These are phyloP conservation scores for Drosophila hydei DNA, from an alignment of 1,140 invertebrate species.

Conservation along the genomic window DNA sequence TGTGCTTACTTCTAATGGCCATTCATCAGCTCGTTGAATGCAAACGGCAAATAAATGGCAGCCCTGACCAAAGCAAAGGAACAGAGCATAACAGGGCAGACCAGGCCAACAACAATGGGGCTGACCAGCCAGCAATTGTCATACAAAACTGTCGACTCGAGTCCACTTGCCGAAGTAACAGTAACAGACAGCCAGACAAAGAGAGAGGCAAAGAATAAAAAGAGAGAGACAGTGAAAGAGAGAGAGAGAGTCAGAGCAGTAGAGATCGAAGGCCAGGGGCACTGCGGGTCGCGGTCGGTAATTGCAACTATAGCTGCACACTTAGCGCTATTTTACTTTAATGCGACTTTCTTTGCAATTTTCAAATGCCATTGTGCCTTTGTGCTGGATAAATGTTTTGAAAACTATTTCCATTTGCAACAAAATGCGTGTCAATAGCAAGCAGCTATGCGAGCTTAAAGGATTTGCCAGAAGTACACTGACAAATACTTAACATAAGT, in stretches of 20 bases:
- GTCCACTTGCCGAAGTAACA: constrained; percentile 16
- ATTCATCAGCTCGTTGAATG: constrained; percentile 82
- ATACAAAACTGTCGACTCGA: constrained; percentile 71
- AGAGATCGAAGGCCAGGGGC: background rate
- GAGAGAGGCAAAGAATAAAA: constrained; percentile 9
- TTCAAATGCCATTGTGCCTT: constrained; percentile 61
- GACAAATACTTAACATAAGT: background rate
- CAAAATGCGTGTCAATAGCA: constrained; percentile 38
- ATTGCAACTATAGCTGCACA: constrained; percentile 77
- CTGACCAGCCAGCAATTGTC: constrained; percentile 75
- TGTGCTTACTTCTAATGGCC: constrained; percentile 80
- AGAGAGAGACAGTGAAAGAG: too few relatives aligned
- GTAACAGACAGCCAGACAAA: background rate
- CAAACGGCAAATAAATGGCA: constrained; percentile 80
- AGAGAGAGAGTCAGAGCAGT: constrained; percentile 10
- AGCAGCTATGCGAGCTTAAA: background rate
- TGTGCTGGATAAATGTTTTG: constrained; percentile 61
- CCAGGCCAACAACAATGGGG: constrained; percentile 50
- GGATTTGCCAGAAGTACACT: constrained; percentile 3
- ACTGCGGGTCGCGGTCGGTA: constrained; percentile 43
- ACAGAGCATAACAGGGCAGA: constrained; percentile 20
- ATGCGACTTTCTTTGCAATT: constrained; percentile 60
- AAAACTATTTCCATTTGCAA: constrained; percentile 72
- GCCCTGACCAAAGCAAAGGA: constrained; percentile 41
- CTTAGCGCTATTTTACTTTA: constrained; percentile 75